Percentiles rank a stretch among this genome's conserved stretches.
phyloP scores from a whole-genome alignment of 2,888 invertebrate species.

The Pollenia amentaria region DNA sequence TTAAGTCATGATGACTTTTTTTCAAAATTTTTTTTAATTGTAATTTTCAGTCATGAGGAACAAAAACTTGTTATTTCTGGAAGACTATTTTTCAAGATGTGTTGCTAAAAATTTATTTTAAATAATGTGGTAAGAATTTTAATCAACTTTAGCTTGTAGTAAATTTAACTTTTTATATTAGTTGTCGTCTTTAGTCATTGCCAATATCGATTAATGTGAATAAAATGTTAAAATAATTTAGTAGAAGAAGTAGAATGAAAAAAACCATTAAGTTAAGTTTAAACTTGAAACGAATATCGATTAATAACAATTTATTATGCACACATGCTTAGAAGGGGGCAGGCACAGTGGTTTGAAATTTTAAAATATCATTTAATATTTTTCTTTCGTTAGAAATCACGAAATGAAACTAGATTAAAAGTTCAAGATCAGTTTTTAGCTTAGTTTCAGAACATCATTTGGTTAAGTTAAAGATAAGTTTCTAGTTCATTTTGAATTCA shows the following conservation, averaged over 20 bases:
- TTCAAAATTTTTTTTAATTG: neutral
- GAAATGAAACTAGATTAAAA: too few relatives aligned
- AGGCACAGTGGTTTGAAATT: neutral
- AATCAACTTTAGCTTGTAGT: neutral
- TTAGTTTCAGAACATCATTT: too few relatives aligned
- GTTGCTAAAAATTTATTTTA: too few relatives aligned
- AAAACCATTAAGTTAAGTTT: conserved; percentile 23
- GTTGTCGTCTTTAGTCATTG: conserved; percentile 6
- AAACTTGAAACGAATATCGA: conserved; percentile 3
- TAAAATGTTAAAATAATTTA: neutral
- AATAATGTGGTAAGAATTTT: conserved; percentile 22
- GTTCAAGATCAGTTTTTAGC: too few relatives aligned
- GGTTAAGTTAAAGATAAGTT: neutral
- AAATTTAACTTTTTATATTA: neutral
- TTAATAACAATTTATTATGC: neutral
- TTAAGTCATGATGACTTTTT: too few relatives aligned
- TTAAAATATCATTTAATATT: neutral
- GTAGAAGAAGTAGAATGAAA: conserved; percentile 1
- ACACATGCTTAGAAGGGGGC: neutral
- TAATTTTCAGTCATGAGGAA: too few relatives aligned
- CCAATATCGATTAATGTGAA: conserved; percentile 16
- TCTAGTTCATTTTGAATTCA: neutral
- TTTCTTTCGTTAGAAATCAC: too few relatives aligned
- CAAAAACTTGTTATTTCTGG: too few relatives aligned
- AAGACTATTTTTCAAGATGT: too few relatives aligned